phyloP scores from a whole-genome alignment of 2,113 vertebrate genomes.

The Scatophagus argus region DNA sequence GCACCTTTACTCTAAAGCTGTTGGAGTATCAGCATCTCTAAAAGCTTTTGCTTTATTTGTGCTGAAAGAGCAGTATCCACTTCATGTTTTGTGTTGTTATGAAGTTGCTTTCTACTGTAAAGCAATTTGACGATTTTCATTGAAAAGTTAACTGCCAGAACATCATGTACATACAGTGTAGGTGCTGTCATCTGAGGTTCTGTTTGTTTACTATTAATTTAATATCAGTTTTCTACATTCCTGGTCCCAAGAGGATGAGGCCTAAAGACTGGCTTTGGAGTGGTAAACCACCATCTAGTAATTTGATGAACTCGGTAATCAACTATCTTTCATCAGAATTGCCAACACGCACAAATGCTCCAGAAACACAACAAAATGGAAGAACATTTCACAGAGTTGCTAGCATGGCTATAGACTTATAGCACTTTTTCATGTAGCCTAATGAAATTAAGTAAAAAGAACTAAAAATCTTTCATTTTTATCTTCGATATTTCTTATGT shows the following conservation, averaged over 20 bases:
- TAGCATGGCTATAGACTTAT: not conserved
- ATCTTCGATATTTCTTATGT: not conserved
- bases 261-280: no score
- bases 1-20: constrained; percentile 20
- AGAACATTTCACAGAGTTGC: no score
- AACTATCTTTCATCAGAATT: no score
- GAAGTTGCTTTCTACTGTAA: constrained; percentile 10
- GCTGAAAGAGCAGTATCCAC: constrained; percentile 16
- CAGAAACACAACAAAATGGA: no score
- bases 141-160: not conserved
- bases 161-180: not conserved
- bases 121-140: constrained; percentile 8
- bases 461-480: not conserved
- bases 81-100: constrained; percentile 10
- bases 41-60: constrained; percentile 43
- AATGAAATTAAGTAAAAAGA: not conserved
- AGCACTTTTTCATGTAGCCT: not conserved
- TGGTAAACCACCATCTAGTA: no score
- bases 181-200: not conserved
- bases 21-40: not conserved
- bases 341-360: no score
- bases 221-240: no score
- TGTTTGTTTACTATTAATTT: not conserved
- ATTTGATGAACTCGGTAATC: no score
- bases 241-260: no score